phyloP scores from a whole-genome alignment of 2,797 vertebrate species.

The Octomys mimax region DNA sequence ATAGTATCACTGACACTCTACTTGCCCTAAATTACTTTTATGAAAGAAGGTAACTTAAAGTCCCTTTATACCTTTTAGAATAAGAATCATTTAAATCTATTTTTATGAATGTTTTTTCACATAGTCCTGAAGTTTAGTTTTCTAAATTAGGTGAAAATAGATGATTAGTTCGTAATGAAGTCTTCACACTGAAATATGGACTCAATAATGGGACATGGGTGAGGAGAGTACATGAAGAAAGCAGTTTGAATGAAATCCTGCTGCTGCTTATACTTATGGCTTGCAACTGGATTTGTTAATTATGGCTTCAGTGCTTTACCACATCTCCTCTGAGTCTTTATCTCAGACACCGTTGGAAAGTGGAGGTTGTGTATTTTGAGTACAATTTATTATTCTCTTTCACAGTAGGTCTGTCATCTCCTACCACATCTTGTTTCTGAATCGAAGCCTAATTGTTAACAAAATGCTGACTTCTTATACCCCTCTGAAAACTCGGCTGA shows the following conservation, averaged over 20 bases:
- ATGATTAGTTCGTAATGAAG: not conserved
- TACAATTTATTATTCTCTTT: not conserved
- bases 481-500: not conserved
- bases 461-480: not conserved
- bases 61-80: not conserved
- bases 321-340: not conserved
- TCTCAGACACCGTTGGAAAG: not conserved
- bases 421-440: not conserved
- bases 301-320: not conserved
- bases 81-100: constrained; percentile 40
- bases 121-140: constrained; percentile 45
- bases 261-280: not conserved
- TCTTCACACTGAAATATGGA: too few species aligned
- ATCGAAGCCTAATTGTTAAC: constrained; percentile 63
- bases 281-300: constrained; percentile 16
- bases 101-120: constrained; percentile 44
- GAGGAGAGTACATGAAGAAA: not conserved
- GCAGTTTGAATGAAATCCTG: not conserved
- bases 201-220: rapidly evolving
- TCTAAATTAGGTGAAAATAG: constrained; percentile 43
- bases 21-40: not conserved
- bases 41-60: constrained; percentile 14
- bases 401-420: constrained; percentile 14
- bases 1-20: rapidly evolving
- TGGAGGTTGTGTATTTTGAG: constrained; percentile 25